Base-by-base conservation (phyloP, 1,140 invertebrate species). In the Apis florea region DNA sequence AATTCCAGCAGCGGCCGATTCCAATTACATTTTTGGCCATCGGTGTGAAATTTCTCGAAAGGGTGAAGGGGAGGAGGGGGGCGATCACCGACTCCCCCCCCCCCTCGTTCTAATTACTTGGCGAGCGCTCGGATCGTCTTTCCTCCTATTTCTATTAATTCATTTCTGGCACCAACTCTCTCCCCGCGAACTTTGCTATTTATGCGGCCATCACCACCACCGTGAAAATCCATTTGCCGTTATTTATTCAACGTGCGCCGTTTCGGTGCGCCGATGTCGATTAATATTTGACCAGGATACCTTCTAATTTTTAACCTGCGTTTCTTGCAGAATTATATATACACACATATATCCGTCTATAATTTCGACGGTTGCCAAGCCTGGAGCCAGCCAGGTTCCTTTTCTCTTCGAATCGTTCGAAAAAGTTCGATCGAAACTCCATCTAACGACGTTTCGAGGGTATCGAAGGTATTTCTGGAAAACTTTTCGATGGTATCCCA, bases 1-100 rank as follows among this genome's bases (percentile, higher is more conserved):
- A 70, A 70, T 71, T 71, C 11, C 56, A 70, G 24, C 47, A n/a
- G 24, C 24, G 54, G 21, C 26, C 56, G 56, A 53, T 70, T 70
- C 66, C 76, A 71, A 79, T 79, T 79, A 79, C 61, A 79, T 71
- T 79, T 79, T 70, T 24, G 53, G n/a, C n/a, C 40, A 24, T 11
- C 66, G 40, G 4, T 63, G 77, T 54, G 59, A 79, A 79, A 71
- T 71, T 79, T 54, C 68, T 13, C 26, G 9, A 19, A 4, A 15
- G n/a, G 4, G n/a, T 9, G 56, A 72, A 63, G 13, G n/a, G n/a
- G 40, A 31, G 17, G 11, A 9, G 31, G 31, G 31, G 31, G 31
- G 4, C 31, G 31, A 40, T 40, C 8, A 10, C 21, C 77, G 58
- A 71, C 53, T 13, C 13, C 56, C 58, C 71, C 63, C 68, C 19